A percentile compares a stretch with the other conserved stretches of the same genome.
Conservation (phyloP, 2,888 invertebrate genomes). For the Mechanitis mazaeus region DNA sequence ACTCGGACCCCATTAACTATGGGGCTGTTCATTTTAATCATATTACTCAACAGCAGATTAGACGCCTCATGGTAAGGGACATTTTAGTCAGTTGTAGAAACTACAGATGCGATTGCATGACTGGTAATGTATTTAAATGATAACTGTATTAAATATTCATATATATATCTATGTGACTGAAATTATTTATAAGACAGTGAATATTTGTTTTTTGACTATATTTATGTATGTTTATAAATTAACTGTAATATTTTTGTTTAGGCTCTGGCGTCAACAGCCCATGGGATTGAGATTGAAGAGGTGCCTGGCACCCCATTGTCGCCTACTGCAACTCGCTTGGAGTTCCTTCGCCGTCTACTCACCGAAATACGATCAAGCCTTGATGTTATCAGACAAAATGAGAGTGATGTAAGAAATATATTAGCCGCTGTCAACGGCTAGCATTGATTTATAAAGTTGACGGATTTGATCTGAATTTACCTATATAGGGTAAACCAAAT, state of each 20-base stretch:
- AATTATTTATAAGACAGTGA: no score
- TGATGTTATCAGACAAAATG: conserved; percentile 18
- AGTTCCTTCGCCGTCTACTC: conserved; percentile 48
- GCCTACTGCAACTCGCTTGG: conserved; percentile 54
- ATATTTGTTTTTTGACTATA: no score
- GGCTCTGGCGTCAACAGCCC: conserved; percentile 19
- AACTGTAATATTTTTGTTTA: conserved; percentile 11
- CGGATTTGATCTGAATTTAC: not conserved
- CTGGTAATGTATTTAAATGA: not conserved
- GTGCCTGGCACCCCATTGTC: conserved; percentile 31
- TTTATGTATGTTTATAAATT: not conserved
- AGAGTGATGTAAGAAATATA: conserved; percentile 21
- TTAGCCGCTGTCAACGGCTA: conserved; percentile 3
- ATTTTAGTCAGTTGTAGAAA: conserved; percentile 1
- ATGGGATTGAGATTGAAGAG: conserved; percentile 31
- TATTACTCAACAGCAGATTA: conserved; percentile 40
- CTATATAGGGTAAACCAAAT: not conserved
- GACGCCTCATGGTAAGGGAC: conserved; percentile 42
- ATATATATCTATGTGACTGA: no score
- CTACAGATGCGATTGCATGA: not conserved
- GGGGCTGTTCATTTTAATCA: conserved; percentile 13
- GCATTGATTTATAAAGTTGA: not conserved
- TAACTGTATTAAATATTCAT: no score
- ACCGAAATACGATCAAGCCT: conserved; percentile 45
- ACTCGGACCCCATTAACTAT: conserved; percentile 8